Base-by-base conservation (phyloP, 2,113 vertebrate genomes). In the Montifringilla adamsi region DNA sequence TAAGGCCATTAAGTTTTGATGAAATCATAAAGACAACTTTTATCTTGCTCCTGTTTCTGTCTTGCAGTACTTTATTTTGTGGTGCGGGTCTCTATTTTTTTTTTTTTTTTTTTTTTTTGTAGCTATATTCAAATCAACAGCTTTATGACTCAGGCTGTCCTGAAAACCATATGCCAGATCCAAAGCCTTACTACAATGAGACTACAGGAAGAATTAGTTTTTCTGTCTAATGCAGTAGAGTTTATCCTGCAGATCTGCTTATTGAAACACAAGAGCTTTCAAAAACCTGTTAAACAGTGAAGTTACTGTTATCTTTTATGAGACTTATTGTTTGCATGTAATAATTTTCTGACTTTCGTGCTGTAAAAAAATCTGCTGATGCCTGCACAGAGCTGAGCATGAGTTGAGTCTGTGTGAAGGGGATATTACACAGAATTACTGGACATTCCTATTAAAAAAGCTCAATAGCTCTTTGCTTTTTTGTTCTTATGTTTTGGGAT, bases 11-110 rank as follows among this genome's bases (percentile, higher is more conserved):
- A 67, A 49, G 19, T 79, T 87, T 50, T 92, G 52, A 77, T 92
- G 41, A 74, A 77, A 84, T 93, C 50, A 84, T 81, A 87, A 92
- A 95, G 90, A 39, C 39, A 94, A 75, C 10, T 64, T 91, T 27
- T 59, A 17, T 87, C 76, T 92, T 94, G 78, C 52, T 90, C 84
- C 43, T 73, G 84, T 95, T 90, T 87, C 43, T 73, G 84, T 95
- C 72, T 60, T 94, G 56, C 55, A 52, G 52, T 15, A 13, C 47
- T 92, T 84, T 64, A 33, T 96, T 95, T 94, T 52, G 22, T 13
- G 2, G 78, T 77, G 74, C 74, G 76, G 31, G 37, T 92, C 62
- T 33, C 1, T 75, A 9, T 37, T 37, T 37, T 7, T 4, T 35
- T 73, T 43, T 82, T 93, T 63, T 41, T 16, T 33, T 75, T 46